phyloP scores from a whole-genome alignment of 2,888 invertebrate species.

The Plebejus melissa region DNA sequence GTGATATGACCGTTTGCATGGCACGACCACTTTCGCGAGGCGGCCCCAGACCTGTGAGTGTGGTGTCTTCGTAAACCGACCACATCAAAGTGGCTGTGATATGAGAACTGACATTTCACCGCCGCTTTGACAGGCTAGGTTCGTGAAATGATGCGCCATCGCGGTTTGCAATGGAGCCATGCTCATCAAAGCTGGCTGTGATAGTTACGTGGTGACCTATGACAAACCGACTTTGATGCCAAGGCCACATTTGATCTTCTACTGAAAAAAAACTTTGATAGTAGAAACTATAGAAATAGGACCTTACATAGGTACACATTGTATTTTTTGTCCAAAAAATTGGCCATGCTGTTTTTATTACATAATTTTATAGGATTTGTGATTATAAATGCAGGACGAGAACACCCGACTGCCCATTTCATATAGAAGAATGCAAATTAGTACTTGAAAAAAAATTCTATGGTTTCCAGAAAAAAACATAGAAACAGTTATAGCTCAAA shows the following conservation, averaged over 20 bases:
- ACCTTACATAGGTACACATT: too few species aligned
- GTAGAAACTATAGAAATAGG: too few species aligned
- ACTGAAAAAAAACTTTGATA: slow-evolving; percentile 26
- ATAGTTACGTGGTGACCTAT: slow-evolving; percentile 86
- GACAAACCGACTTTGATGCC: slow-evolving; percentile 91
- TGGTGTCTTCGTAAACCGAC: slow-evolving; percentile 78
- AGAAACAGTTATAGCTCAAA: too few species aligned
- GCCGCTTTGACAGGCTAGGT: slow-evolving; percentile 91
- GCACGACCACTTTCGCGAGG: slow-evolving; percentile 83
- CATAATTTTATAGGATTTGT: too few species aligned
- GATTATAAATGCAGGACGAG: too few species aligned
- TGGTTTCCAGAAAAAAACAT: too few species aligned
- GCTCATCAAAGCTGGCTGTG: slow-evolving; percentile 98
- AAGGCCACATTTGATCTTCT: slow-evolving; percentile 67
- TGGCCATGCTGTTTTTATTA: too few species aligned
- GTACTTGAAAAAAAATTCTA: too few species aligned
- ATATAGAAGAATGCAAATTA: too few species aligned
- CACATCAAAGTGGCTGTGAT: slow-evolving; percentile 99
- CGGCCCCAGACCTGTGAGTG: slow-evolving; percentile 54
- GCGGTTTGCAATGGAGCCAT: slow-evolving; percentile 75
- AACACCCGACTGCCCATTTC: too few species aligned
- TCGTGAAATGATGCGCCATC: slow-evolving; percentile 54
- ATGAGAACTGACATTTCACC: slow-evolving; percentile 88
- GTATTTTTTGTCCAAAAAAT: too few species aligned
- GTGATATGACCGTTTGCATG: slow-evolving; percentile 83